phyloP scores from a whole-genome alignment of 2,888 invertebrate genomes.

The Orchesella flavescens region DNA sequence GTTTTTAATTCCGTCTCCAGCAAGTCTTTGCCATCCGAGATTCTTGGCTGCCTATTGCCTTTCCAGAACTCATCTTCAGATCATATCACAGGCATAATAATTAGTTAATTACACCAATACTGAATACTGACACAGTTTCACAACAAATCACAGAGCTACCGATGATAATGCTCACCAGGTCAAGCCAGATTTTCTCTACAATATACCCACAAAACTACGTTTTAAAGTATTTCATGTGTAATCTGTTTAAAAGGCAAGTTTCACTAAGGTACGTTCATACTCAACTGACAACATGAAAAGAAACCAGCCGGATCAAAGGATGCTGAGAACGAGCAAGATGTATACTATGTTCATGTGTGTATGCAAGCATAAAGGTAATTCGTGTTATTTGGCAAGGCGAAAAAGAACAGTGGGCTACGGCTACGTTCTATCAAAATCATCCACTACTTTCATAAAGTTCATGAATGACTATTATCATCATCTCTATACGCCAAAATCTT shows the following conservation, averaged over 20 bases:
- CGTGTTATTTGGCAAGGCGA: too few relatives aligned
- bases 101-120: neutral
- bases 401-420: neutral
- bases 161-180: slow-evolving; percentile 12
- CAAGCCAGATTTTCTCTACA: slow-evolving; percentile 30
- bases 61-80: too few relatives aligned
- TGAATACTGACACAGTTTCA: neutral
- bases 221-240: neutral
- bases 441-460: slow-evolving; percentile 22
- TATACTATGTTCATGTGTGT: slow-evolving; percentile 10
- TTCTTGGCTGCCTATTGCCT: too few relatives aligned
- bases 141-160: neutral
- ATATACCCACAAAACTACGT: neutral
- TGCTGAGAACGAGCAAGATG: neutral
- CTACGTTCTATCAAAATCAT: neutral
- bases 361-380: slow-evolving; percentile 39
- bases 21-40: too few relatives aligned
- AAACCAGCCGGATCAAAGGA: slow-evolving; percentile 56
- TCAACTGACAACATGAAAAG: slow-evolving; percentile 50
- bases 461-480: slow-evolving; percentile 34
- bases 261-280: slow-evolving; percentile 40
- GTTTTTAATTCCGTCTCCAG: too few relatives aligned
- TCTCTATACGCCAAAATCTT: slow-evolving; percentile 9
- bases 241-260: slow-evolving; percentile 20
- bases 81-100: too few relatives aligned